Conservation (phyloP, 2,113 vertebrate genomes). For the Varanus salvator region DNA sequence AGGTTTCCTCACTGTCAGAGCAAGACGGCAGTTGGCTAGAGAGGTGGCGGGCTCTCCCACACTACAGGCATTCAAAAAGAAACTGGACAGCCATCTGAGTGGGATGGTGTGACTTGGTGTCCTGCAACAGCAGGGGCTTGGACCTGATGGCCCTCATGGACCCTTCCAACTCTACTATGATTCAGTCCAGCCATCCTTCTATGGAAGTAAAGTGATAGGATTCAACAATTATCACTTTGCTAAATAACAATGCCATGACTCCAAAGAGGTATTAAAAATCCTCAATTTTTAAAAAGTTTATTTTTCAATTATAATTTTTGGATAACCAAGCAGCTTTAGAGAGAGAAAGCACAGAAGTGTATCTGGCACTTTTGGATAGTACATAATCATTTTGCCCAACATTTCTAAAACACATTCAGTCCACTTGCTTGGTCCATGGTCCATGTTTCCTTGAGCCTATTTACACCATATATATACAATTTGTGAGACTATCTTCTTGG, state of each 20-base stretch:
- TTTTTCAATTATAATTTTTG: constrained; percentile 90
- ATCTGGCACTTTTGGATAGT: constrained; percentile 83
- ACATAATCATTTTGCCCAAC: constrained; percentile 62
- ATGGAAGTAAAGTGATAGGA: neutral
- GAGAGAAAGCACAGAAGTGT: constrained; percentile 87
- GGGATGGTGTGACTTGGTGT: too few species aligned
- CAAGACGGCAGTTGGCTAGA: too few species aligned
- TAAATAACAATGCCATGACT: constrained; percentile 38
- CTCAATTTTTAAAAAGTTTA: constrained; percentile 83
- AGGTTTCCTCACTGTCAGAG: too few species aligned
- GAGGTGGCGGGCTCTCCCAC: too few species aligned
- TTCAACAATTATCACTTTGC: neutral
- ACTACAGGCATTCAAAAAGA: too few species aligned
- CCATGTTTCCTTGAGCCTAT: constrained; percentile 67
- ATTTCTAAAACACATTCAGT: constrained; percentile 80
- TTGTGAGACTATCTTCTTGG: constrained; percentile 72
- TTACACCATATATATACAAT: constrained; percentile 81
- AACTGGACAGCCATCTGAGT: too few species aligned
- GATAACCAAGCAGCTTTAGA: constrained; percentile 91
- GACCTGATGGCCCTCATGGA: too few species aligned
- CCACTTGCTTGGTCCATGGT: constrained; percentile 73
- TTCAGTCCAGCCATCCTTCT: neutral
- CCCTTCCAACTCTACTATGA: too few species aligned
- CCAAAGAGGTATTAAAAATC: constrained; percentile 51
- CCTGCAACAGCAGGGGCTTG: too few species aligned